Conservation (phyloP, 2,113 vertebrate genomes). For the Gallinago paraguaiae region DNA sequence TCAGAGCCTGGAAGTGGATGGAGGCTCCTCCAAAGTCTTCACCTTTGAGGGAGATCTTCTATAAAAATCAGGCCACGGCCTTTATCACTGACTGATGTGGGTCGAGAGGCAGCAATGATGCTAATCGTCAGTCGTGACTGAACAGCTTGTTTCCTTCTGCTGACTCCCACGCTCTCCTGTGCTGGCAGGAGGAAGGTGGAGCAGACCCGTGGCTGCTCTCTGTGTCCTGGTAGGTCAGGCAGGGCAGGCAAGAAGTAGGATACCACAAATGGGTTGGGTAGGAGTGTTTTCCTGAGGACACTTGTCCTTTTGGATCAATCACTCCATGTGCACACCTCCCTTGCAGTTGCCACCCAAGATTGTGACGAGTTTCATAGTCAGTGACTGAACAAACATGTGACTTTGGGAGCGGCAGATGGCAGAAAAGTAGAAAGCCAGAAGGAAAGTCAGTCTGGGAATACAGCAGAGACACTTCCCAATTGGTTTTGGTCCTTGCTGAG, state of each 20-base stretch:
- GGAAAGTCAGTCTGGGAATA: not conserved
- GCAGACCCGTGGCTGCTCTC: not conserved
- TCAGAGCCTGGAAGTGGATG: not conserved
- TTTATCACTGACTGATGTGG: not conserved
- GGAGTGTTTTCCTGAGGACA: not conserved
- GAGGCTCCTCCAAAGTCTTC: not conserved
- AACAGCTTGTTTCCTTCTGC: not conserved
- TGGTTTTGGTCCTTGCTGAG: not conserved
- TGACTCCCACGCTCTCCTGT: not conserved
- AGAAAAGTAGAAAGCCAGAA: not conserved
- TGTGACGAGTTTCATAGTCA: not conserved
- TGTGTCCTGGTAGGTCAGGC: not conserved
- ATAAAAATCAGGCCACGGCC: not conserved
- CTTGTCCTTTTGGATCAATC: not conserved
- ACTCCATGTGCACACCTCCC: rapidly evolving
- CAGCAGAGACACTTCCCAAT: not conserved
- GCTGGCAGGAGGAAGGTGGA: not conserved
- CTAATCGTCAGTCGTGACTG: not conserved
- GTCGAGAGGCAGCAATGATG: not conserved
- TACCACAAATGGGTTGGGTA: not conserved
- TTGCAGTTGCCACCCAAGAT: not conserved
- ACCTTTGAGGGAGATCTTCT: not conserved
- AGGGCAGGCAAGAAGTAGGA: not conserved
- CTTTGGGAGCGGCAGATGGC: not conserved
- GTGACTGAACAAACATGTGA: not conserved